phyloP scores from a whole-genome alignment of 2,113 vertebrate species.

The Craseonycteris thonglongyai region DNA sequence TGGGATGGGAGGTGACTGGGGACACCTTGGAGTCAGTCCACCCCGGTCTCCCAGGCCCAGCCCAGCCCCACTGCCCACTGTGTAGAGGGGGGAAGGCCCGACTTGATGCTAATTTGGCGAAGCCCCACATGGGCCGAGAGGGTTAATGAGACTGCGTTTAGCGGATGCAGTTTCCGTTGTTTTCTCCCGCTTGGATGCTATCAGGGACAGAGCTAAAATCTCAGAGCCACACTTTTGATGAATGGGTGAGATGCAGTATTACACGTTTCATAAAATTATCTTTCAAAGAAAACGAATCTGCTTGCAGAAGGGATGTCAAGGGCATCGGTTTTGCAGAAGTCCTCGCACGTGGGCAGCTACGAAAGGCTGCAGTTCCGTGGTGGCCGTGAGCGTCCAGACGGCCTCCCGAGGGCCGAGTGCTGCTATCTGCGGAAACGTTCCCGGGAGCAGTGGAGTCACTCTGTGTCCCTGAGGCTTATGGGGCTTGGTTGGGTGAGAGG shows the following conservation, averaged over 20 bases:
- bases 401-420: background rate
- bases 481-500: background rate
- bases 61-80: background rate
- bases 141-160: background rate
- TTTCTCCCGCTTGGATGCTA: background rate
- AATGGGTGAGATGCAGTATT: background rate
- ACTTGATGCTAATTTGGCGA: background rate
- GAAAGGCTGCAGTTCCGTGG: background rate
- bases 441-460: background rate
- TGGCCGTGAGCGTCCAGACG: background rate
- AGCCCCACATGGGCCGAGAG: background rate
- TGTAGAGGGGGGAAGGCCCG: background rate
- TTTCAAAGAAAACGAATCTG: background rate
- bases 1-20: background rate
- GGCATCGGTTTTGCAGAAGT: background rate
- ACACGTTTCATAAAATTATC: background rate
- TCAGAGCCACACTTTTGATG: conserved; percentile 12
- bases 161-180: background rate
- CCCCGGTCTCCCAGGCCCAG: too few relatives aligned
- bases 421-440: background rate
- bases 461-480: background rate
- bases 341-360: background rate
- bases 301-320: background rate
- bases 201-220: conserved; percentile 42
- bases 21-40: background rate